phyloP scores from a whole-genome alignment of 1,140 invertebrate species.

The Venturia canescens region DNA sequence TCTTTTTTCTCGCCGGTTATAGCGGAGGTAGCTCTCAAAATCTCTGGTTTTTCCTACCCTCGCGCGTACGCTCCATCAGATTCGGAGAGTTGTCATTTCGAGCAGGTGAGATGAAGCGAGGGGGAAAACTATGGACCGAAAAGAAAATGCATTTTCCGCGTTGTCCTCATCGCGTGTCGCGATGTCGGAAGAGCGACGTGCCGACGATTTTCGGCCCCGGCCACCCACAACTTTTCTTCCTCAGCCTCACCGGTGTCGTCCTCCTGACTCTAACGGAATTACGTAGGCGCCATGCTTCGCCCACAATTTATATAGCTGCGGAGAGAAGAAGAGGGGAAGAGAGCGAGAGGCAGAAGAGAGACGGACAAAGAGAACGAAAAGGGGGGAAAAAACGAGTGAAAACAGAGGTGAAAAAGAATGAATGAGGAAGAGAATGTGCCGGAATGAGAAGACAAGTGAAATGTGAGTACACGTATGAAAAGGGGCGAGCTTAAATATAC shows the following conservation, averaged over 20 bases:
- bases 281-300: conserved; percentile 57
- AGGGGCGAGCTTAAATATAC: background rate
- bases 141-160: conserved; percentile 19
- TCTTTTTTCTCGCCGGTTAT: background rate
- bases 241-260: background rate
- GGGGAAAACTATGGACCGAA: background rate
- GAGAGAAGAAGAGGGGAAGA: background rate
- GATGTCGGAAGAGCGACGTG: background rate
- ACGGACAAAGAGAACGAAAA: background rate
- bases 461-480: background rate
- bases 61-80: background rate
- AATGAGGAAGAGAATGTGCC: no score
- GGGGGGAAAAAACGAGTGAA: background rate
- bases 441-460: background rate
- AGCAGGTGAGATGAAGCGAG: background rate
- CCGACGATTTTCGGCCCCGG: background rate
- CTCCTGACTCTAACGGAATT: conserved; percentile 57
- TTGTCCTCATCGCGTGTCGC: background rate
- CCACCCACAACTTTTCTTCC: conserved; percentile 13
- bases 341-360: background rate
- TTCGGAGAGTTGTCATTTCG: background rate
- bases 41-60: conserved; percentile 21
- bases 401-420: no score
- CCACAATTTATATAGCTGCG: conserved; percentile 31
- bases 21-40: background rate